Evolutionary conservation across 2,797 vertebrate species (phyloP), one percentile per base, ranked within the genome.

Genomic region (Pterois miles): DNA sequence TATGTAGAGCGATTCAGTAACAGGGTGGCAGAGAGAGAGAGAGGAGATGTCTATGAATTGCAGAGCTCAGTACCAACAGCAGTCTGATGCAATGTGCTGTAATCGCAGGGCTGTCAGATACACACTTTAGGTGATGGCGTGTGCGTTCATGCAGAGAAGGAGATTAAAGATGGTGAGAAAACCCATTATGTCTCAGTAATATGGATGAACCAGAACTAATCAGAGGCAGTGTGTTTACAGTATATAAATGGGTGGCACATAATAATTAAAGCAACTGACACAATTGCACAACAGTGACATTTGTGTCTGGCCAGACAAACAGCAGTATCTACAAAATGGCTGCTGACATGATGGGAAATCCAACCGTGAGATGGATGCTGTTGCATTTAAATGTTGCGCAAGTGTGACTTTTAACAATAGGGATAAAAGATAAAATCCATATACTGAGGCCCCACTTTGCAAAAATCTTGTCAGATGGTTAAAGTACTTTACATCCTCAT

Each of bases 61-160:
- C 60, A 52, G 53, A 83, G 86, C n/a, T 29, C 16, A 5, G 71
- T 73, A 85, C 54, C 82, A 92, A 89, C 77, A 71, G 82, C 66
- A 56, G 86, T 22, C 84, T 91, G 90, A 93, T 86, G 91, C 86
- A 91, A 92, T 14, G 31, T 40, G 65, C 81, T 82, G 90, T 77
- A 93, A 93, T 74, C 52, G 22, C 71, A 53, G 70, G 31, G 71
- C 83, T 80, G 85, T 82, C 85, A 82, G 63, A 81, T 67, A 65
- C 76, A 82, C 77, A 84, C 74, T 82, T 72, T 56, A 48, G 74
- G 62, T 64, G 53, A 82, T 53, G 56, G 54, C 16, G 62, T 13
- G 52, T 65, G 81, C 80, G 78, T 74, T 82, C 74, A 71, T 77
- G 82, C 27, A 84, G 36, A 57, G 65, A 43, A 43, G 48, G 36